Evolutionary conservation across 2,888 invertebrate genomes (phyloP), one percentile per base, ranked within the genome.

Genomic region (Dermolepida albohirtum): DNA sequence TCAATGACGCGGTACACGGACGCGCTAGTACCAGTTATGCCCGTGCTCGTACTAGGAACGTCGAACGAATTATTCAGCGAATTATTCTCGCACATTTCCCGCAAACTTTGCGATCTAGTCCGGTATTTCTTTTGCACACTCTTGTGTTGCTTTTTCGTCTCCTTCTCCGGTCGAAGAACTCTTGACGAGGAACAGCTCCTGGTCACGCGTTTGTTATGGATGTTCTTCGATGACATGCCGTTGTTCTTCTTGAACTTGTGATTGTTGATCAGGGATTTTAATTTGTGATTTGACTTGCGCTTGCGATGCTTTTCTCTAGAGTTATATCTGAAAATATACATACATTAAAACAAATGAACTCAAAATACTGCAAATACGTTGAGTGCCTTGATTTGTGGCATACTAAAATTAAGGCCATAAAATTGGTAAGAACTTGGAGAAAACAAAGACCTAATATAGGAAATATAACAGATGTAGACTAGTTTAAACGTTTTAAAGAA

Each of bases 21-120:
- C 55, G 74, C 76, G 55, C 72, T 78, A 11, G 81, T 80, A 70
- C 73, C 77, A 16, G 81, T 81, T 50, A 81, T 81, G 10, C 90
- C 90, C 75, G 90, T 89, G 76, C 90, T 90, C 51, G 90, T 90
- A 77, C 90, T 90, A 11, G 90, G 90, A 71, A 87, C 84, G 72
- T 89, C 87, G 74, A 88, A 79, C 73, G 86, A 81, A 67, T 78
- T 85, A 64, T 85, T 85, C 14, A 86, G 75, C 7, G 76, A 66
- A 40, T 22, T 51, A 50, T 70, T 70, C 64, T 81, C 79, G 64
- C 74, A 75, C 49, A 74, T 70, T 52, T 79, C 77, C 49, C 76
- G 73, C 12, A 77, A 71, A 69, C 78, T 80, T 66, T 78, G 78
- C 39, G 66, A 66, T 14, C 78, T 72, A 12, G 80, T 80, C 52